Conservation (phyloP, 2,797 vertebrate species). For the Tragelaphus oryx region DNA sequence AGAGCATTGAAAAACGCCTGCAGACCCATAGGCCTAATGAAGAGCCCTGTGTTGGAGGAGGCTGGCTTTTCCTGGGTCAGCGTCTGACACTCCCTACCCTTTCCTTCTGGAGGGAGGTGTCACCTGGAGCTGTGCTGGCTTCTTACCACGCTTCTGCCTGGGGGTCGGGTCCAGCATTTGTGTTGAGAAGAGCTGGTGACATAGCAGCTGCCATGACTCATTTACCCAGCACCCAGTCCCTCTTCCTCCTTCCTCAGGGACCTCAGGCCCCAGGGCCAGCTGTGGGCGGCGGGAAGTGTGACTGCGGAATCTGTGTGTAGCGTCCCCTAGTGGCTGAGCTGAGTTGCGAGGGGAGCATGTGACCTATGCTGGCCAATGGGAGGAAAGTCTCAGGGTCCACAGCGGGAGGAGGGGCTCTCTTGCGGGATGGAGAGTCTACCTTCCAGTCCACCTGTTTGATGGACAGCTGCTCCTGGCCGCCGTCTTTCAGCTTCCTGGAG, state of each 20-base stretch:
- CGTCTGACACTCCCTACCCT: neutral
- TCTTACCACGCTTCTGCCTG: neutral
- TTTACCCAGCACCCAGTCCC: too few relatives aligned
- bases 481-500: neutral
- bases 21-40: conserved; percentile 46
- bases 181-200: neutral
- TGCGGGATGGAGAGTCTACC: neutral
- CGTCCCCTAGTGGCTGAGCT: neutral
- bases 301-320: neutral
- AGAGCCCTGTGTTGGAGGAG: too few relatives aligned
- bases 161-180: fast-evolving
- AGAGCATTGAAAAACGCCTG: conserved; percentile 49
- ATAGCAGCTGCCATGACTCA: neutral
- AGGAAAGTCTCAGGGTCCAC: neutral
- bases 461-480: neutral
- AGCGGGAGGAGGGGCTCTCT: neutral
- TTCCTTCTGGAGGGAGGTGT: neutral
- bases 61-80: neutral
- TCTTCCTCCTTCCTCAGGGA: neutral
- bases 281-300: neutral
- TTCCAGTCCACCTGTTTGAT: neutral
- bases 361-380: neutral
- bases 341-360: neutral
- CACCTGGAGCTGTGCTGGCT: neutral
- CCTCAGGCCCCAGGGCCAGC: fast-evolving